Conservation (phyloP, 2,113 vertebrate genomes). For the Zapornia atra region DNA sequence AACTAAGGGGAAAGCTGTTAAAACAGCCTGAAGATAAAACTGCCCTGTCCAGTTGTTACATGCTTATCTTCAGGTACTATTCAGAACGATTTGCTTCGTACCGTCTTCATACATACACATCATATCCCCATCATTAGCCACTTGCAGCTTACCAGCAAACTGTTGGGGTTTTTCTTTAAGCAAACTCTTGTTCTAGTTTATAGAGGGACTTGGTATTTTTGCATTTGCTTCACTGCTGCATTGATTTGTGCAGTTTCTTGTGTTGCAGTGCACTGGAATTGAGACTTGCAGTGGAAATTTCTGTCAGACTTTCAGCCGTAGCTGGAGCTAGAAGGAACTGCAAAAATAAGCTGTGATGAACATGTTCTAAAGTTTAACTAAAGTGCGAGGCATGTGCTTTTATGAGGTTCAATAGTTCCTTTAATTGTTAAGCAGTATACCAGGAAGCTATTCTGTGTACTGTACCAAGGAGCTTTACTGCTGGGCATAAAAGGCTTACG, state of each 20-base stretch:
- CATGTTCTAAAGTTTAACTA: slow-evolving; percentile 27
- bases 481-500: background rate
- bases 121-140: background rate
- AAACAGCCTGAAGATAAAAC: background rate
- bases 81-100: background rate
- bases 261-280: slow-evolving; percentile 27
- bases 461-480: background rate
- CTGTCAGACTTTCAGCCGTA: slow-evolving; percentile 2
- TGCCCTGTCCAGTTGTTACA: background rate
- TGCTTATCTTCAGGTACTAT: background rate
- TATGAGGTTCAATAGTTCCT: background rate
- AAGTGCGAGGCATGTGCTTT: background rate
- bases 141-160: background rate
- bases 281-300: background rate
- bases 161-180: background rate
- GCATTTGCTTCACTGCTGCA: background rate
- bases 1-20: background rate
- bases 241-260: background rate
- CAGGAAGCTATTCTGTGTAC: background rate
- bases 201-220: background rate
- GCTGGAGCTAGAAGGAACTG: background rate
- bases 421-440: background rate
- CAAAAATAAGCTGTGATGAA: slow-evolving; percentile 52
- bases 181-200: background rate
- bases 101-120: background rate